Conservation (phyloP, 2,113 vertebrate genomes). For the Danionella cerebrum region DNA sequence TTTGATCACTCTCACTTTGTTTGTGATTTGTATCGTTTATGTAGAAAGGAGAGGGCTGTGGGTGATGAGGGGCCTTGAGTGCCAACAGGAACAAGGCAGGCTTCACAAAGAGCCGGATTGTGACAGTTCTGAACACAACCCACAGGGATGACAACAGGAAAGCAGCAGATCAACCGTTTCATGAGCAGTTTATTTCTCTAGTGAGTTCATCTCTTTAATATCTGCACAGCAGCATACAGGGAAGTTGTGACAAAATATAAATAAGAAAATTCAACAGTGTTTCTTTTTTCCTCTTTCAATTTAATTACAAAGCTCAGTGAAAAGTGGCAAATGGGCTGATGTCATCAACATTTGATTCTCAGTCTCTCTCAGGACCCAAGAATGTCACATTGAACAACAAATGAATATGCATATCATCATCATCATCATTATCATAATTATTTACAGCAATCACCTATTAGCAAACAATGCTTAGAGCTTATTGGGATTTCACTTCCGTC, state of each 20-base stretch:
- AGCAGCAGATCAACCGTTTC: conserved; percentile 54
- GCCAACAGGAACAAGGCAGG: not conserved
- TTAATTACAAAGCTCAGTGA: conserved; percentile 67
- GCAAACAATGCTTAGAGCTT: conserved; percentile 69
- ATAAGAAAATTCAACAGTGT: conserved; percentile 74
- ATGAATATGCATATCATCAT: conserved; percentile 59
- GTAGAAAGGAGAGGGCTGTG: not conserved
- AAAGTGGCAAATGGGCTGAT: conserved; percentile 63
- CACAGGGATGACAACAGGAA: conserved; percentile 33
- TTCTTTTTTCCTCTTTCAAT: conserved; percentile 61
- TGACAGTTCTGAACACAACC: not conserved
- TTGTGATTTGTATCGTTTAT: not conserved
- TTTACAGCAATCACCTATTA: conserved; percentile 67
- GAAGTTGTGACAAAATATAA: conserved; percentile 71
- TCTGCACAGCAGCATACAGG: conserved; percentile 72
- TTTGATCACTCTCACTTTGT: not conserved
- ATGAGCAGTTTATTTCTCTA: conserved; percentile 70
- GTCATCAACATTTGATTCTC: conserved; percentile 48
- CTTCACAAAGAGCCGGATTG: not conserved
- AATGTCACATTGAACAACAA: conserved; percentile 65
- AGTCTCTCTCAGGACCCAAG: conserved; percentile 44
- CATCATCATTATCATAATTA: conserved; percentile 44
- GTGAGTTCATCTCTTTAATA: conserved; percentile 67
- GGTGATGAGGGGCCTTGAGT: not conserved
- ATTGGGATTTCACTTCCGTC: conserved; percentile 62